Conservation (phyloP, 1,140 invertebrate genomes). For the Euwallacea similis region DNA sequence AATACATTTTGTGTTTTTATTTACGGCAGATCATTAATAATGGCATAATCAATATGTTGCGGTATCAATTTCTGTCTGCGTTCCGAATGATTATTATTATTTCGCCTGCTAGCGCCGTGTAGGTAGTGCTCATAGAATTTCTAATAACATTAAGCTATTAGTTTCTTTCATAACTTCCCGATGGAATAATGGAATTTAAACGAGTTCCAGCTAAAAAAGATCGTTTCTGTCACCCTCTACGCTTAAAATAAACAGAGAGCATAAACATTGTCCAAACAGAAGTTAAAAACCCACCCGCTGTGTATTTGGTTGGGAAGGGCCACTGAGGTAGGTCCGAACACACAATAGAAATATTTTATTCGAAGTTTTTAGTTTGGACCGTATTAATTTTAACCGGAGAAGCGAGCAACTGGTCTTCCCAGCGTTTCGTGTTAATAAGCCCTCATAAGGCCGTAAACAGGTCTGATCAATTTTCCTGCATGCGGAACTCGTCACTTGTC, state of each 20-base stretch:
- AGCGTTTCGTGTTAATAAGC: too few species aligned
- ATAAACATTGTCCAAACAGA: slow-evolving; percentile 28
- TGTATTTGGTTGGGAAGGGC: slow-evolving; percentile 26
- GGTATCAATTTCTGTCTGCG: too few species aligned
- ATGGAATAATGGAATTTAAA: slow-evolving; percentile 6
- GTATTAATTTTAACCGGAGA: too few species aligned
- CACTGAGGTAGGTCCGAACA: slow-evolving; percentile 30
- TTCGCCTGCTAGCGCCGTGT: too few species aligned
- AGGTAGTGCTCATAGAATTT: too few species aligned
- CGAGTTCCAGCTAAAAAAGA: background rate
- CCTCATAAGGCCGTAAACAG: too few species aligned
- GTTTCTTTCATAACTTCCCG: background rate
- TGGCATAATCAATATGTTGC: too few species aligned
- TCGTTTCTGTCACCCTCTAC: slow-evolving; percentile 1
- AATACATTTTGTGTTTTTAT: background rate
- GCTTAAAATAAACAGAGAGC: slow-evolving; percentile 27
- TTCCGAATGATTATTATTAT: too few species aligned
- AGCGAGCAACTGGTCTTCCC: too few species aligned
- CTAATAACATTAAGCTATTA: background rate
- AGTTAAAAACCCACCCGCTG: slow-evolving; percentile 28
- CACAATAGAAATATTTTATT: slow-evolving; percentile 30
- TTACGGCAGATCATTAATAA: background rate
- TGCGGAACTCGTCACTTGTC: too few species aligned
- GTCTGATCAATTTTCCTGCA: too few species aligned
- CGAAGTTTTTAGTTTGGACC: too few species aligned